Evolutionary conservation across 2,113 vertebrate genomes (phyloP), one percentile per base, ranked within the genome.

Genomic region (Cromileptes altivelis): DNA sequence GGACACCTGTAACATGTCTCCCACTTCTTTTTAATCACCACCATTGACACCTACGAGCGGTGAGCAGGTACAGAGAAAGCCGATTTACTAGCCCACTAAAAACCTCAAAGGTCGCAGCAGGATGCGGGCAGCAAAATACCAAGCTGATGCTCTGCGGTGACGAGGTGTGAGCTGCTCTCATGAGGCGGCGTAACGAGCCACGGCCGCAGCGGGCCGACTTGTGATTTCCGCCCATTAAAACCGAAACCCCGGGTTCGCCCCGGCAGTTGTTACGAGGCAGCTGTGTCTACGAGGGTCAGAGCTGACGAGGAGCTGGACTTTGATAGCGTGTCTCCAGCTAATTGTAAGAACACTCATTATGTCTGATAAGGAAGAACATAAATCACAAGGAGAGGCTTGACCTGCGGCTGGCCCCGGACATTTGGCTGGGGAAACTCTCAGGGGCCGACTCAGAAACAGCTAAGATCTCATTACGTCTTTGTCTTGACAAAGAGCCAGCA

Each of bases 281-380:
- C 93, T 93, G 94, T 23, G 77, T 87, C 84, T 80, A 80, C 37
- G 12, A 78, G 90, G 93, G 93, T 95, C 90, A 88, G 74, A 7
- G 67, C 90, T 87, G 92, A 94, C 93, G 89, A 25, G 8, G 88
- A 88, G 76, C 71, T 58, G 76, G 68, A 80, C 87, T 81, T 83
- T 84, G 86, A 92, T 91, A 91, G 91, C 53, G 75, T 77, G 88
- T 90, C 91, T 94, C 81, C 77, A 84, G 91, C 92, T 95, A 95
- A 95, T 95, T 94, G 93, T 89, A 88, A 91, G 92, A 93, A 88
- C 83, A 61, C 92, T 95, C 93, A 93, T 95, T 95, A 94, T 52
- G 92, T 79, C 79, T 81, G 93, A 95, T 95, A 93, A 95, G 93
- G 90, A 91, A 88, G 88, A 86, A 90, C 94, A 93, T 95, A 95